Conservation (phyloP, 2,113 vertebrate genomes). For the Paradoxurus hermaphroditus region DNA sequence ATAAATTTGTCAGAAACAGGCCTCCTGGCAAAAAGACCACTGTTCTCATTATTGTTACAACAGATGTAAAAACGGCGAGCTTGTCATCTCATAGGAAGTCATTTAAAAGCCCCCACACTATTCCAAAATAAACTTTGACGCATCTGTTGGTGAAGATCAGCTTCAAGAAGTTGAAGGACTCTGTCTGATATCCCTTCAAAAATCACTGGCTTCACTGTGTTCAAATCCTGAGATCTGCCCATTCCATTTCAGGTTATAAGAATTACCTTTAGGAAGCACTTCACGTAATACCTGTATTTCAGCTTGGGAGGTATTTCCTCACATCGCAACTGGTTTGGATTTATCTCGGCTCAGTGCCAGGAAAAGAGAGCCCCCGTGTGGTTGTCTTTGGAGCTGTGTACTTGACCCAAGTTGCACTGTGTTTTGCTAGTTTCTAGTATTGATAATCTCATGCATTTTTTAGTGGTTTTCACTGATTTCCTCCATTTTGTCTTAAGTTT, state of each 20-base stretch:
- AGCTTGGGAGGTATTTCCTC: background rate
- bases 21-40: background rate
- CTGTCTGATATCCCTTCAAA: background rate
- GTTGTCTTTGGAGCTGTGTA: background rate
- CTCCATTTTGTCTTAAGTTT: background rate
- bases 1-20: background rate
- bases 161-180: background rate
- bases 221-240: background rate
- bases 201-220: background rate
- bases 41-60: background rate
- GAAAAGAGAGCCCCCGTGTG: slow-evolving; percentile 16
- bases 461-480: background rate
- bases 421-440: background rate
- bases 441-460: background rate
- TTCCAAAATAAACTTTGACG: background rate
- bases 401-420: accelerated
- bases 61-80: background rate
- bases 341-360: background rate
- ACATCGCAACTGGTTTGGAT: background rate
- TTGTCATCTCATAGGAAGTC: background rate
- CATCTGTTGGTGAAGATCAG: background rate
- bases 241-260: background rate
- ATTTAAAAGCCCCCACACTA: background rate
- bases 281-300: background rate
- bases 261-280: background rate